Base-by-base conservation (phyloP, 2,888 invertebrate genomes). In the Orthosia gracilis region DNA sequence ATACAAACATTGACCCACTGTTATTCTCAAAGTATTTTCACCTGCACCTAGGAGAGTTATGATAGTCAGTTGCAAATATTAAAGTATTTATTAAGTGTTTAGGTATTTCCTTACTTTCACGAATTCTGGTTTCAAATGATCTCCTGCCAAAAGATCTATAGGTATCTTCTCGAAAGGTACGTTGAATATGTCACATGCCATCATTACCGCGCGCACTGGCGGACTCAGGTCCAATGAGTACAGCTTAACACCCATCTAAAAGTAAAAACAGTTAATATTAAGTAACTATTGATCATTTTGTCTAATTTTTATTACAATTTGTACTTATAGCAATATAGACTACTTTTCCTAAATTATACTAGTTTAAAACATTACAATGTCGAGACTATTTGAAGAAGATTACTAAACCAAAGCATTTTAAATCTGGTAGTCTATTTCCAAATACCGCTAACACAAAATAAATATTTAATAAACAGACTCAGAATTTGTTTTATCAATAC, bases 61-160 rank as follows among this genome's bases (percentile, higher is more conserved):
- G 9, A 9, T 40, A 40, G 40, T 40, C 7, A 9, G 9, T 9
- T 1, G 9, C 9, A 40, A 1, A 1, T 40, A 0, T 9, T 31
- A 40, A 40, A 40, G 7, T 40, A 40, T 40, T 40, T 40, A n/a
- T n/a, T 21, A 21, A 4, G 21, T 15, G 1, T 21, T 21, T 1
- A 15, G 12, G 12, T 40, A n/a, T 12, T 59, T 21, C 0, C 69
- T 81, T 88, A 97, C 97, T 92, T 95, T 92, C 5, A 95, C 47
- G 84, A 89, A 96, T n/a, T 94, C 94, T 2, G 94, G 93, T 55
- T 85, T 89, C 5, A 90, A 73, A 75, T 96, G 93, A 26, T 96
- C 95, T 7, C 12, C 12, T 4, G 52, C 80, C 1, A 87, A 1
- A 9, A 94, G 75, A 75, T 92, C 83, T 0, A 94, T 72, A 15